Percentiles rank a stretch among this genome's conserved stretches.
These are phyloP conservation scores for Neodiprion fabricii DNA, from an alignment of 1,140 invertebrate genomes.

Conservation along the genomic window DNA sequence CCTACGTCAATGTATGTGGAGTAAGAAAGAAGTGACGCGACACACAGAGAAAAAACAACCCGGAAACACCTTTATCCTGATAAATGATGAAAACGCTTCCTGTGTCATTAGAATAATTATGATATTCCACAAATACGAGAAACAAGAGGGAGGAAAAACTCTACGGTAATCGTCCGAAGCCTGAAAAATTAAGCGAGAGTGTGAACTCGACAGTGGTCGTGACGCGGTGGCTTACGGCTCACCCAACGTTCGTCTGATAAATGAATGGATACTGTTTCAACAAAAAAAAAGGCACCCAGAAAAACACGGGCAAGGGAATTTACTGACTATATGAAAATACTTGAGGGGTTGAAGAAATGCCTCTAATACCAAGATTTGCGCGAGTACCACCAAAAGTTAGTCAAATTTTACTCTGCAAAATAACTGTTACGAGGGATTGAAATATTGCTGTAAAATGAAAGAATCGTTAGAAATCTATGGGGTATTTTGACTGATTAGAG, in stretches of 20 bases:
- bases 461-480: too few relatives aligned
- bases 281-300: constrained; percentile 13
- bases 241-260: constrained; percentile 39
- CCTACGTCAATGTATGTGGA: not conserved
- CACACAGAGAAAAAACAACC: not conserved
- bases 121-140: constrained; percentile 42
- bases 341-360: not conserved
- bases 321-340: constrained; percentile 21
- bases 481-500: too few relatives aligned
- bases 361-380: not conserved
- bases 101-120: constrained; percentile 36
- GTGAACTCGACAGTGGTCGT: constrained; percentile 24
- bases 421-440: too few relatives aligned
- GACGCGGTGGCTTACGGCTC: constrained; percentile 30
- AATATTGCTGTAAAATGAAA: too few relatives aligned
- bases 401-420: too few relatives aligned
- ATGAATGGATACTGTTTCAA: constrained; percentile 27
- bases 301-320: constrained; percentile 23
- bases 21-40: not conserved
- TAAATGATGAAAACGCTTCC: constrained; percentile 39
- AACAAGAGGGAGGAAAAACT: constrained; percentile 34
- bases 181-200: constrained; percentile 49
- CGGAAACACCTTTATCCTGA: constrained; percentile 44
- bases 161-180: constrained; percentile 29
- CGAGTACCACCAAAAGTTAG: too few relatives aligned